These are phyloP conservation scores for Calypte anna DNA, from an alignment of 2,113 vertebrate species.

Conservation along the genomic window DNA sequence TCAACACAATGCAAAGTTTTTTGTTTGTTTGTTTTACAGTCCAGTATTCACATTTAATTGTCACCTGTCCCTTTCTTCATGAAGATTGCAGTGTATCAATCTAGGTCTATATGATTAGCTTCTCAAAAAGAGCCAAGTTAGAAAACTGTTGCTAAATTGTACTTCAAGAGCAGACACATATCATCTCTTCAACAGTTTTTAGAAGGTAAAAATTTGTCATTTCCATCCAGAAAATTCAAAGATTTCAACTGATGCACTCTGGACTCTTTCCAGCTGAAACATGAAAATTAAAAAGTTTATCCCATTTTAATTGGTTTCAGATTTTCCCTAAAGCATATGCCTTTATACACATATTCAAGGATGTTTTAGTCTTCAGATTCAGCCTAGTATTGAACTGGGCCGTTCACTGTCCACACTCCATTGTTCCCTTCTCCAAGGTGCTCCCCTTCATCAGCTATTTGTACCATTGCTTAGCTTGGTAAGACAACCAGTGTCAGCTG, in stretches of 20 bases:
- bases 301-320: neutral
- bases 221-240: neutral
- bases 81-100: neutral
- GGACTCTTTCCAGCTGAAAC: neutral
- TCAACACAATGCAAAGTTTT: no score
- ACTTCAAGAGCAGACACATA: neutral
- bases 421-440: neutral
- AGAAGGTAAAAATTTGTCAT: neutral
- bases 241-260: neutral
- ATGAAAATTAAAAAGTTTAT: neutral
- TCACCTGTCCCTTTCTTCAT: neutral
- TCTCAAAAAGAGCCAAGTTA: neutral
- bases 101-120: neutral
- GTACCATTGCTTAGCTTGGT: neutral
- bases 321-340: neutral
- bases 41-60: no score
- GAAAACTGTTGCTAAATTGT: neutral
- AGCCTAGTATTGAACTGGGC: neutral
- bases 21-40: no score
- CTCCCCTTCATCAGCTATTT: neutral
- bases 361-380: neutral
- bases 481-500: neutral
- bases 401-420: neutral
- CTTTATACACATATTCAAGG: neutral
- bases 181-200: neutral